Evolutionary conservation across 2,888 invertebrate species (phyloP).

Genomic region (Acheta domesticus): DNA sequence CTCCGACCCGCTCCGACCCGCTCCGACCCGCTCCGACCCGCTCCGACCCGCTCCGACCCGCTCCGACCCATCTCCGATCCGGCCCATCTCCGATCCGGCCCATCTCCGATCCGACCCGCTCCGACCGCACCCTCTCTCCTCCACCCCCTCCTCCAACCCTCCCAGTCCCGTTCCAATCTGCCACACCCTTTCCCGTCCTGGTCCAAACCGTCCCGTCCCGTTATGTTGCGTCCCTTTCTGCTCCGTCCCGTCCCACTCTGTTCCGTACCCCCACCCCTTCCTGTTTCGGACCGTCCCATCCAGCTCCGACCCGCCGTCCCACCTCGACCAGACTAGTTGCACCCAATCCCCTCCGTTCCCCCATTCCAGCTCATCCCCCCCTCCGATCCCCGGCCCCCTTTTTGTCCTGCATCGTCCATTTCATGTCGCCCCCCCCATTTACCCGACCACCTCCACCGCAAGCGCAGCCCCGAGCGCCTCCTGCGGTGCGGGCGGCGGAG

Average conservation of each 20-base stretch:
- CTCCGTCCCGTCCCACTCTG: not conserved
- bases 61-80: not conserved
- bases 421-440: no score
- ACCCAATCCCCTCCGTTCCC: no score
- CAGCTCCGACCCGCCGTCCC: not conserved
- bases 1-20: no score
- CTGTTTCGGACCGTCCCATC: not conserved
- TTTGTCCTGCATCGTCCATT: no score
- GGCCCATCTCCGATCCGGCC: not conserved
- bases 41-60: not conserved
- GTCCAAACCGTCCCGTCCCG: fast-evolving
- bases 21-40: no score
- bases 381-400: no score
- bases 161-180: not conserved
- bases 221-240: not conserved
- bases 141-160: not conserved
- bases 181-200: not conserved
- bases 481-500: no score
- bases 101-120: not conserved
- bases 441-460: no score
- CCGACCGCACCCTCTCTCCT: not conserved
- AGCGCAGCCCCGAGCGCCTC: no score
- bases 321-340: not conserved
- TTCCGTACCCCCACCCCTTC: not conserved
- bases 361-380: no score